Conservation (phyloP, 1,140 invertebrate genomes). For the Eriocheir sinensis region DNA sequence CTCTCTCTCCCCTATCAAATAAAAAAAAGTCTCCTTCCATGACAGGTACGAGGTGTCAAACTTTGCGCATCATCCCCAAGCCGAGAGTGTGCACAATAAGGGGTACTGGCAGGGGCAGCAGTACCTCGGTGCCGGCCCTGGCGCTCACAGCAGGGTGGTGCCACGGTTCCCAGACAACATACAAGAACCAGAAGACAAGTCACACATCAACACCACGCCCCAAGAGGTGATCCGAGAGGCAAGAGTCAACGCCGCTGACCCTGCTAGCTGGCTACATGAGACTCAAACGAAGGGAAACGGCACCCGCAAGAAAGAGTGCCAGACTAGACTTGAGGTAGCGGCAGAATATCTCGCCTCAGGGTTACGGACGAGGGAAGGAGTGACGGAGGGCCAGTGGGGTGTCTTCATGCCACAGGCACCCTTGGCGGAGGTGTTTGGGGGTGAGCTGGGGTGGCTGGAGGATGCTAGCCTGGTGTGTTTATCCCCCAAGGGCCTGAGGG, state of each 20-base stretch:
- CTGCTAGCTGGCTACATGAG: constrained; percentile 57
- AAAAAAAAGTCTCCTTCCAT: no score
- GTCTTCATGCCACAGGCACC: constrained; percentile 8
- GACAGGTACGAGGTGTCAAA: constrained; percentile 62
- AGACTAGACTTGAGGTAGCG: neutral
- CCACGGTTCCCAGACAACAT: neutral
- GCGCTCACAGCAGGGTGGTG: constrained; percentile 56
- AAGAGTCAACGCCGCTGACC: constrained; percentile 60
- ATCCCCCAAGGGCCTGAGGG: neutral
- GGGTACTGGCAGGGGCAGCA: constrained; percentile 45
- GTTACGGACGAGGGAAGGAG: constrained; percentile 46
- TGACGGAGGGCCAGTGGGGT: constrained; percentile 19
- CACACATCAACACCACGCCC: neutral
- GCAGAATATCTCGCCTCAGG: constrained; percentile 49
- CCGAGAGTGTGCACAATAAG: constrained; percentile 52
- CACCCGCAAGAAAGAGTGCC: neutral
- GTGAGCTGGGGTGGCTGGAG: constrained; percentile 1
- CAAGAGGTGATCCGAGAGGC: constrained; percentile 36
- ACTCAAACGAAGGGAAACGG: constrained; percentile 36
- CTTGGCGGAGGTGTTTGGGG: constrained; percentile 33
- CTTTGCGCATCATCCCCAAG: constrained; percentile 6
- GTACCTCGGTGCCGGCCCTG: constrained; percentile 59
- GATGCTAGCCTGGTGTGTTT: constrained; percentile 17
- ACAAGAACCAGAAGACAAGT: neutral
- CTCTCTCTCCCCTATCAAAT: no score